Conservation (phyloP, 37 sponge, comb jelly and placozoan genomes). For the Bolinopsis microptera region DNA sequence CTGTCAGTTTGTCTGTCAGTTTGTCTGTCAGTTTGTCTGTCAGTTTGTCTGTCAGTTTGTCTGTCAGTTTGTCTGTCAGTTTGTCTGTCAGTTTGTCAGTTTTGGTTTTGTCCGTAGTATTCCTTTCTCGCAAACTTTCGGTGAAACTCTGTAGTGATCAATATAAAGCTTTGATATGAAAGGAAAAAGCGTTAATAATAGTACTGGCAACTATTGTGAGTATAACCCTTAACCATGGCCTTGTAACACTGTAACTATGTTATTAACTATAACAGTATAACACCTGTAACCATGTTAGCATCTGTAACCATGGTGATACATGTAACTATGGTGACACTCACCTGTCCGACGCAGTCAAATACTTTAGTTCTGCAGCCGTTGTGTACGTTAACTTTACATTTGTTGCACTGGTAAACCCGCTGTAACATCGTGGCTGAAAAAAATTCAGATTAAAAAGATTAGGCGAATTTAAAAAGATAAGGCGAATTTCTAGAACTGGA, state of each 20-base stretch:
- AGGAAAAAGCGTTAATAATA: too few relatives aligned
- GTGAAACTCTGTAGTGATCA: not conserved
- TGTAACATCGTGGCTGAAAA: constrained; percentile 53
- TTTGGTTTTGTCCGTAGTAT: not conserved
- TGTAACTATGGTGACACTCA: too few relatives aligned
- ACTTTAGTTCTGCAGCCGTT: constrained; percentile 18
- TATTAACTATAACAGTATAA: too few relatives aligned
- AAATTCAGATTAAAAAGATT: too few relatives aligned
- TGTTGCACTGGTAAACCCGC: constrained; percentile 19
- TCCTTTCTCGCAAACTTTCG: not conserved
- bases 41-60: not conserved
- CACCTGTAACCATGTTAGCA: too few relatives aligned
- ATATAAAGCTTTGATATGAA: too few relatives aligned
- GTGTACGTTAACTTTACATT: constrained; percentile 23
- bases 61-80: not conserved
- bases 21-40: not conserved
- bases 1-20: not conserved
- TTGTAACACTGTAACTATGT: too few relatives aligned
- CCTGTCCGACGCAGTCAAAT: constrained; percentile 62
- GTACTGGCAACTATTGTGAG: too few relatives aligned
- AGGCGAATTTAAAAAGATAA: too few relatives aligned
- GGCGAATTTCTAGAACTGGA: too few relatives aligned
- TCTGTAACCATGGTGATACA: too few relatives aligned
- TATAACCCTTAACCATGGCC: too few relatives aligned
- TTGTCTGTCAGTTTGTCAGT: not conserved